These are phyloP conservation scores for Gavia stellata DNA, from an alignment of 2,113 vertebrate species.

Conservation along the genomic window DNA sequence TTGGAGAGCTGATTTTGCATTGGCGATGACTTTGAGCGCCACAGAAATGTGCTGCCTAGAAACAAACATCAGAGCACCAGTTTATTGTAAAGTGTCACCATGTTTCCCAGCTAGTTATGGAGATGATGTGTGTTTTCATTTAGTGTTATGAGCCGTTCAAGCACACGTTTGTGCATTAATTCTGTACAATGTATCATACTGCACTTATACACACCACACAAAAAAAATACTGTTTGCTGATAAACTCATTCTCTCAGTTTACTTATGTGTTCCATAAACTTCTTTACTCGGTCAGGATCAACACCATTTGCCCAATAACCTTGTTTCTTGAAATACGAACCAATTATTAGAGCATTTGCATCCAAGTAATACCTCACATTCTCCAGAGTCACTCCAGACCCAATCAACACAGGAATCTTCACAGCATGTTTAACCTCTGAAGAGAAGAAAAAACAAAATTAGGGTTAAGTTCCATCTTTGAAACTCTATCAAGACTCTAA, in stretches of 20 bases:
- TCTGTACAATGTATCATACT: neutral
- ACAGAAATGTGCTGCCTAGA: neutral
- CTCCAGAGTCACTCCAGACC: slow-evolving; percentile 82
- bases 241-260: slow-evolving; percentile 65
- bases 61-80: neutral
- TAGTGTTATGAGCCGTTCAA: neutral
- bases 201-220: neutral
- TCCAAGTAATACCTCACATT: slow-evolving; percentile 72
- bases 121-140: neutral
- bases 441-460: neutral
- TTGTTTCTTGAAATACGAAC: slow-evolving; percentile 83
- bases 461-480: neutral
- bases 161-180: neutral
- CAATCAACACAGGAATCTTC: slow-evolving; percentile 77
- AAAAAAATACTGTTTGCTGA: neutral
- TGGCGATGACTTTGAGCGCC: neutral
- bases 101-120: neutral
- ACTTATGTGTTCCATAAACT: slow-evolving; percentile 77
- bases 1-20: neutral
- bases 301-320: slow-evolving; percentile 80
- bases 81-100: neutral
- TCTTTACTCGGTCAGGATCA: slow-evolving; percentile 72
- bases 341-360: slow-evolving; percentile 77
- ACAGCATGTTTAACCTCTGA: slow-evolving; percentile 73
- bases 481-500: neutral